A percentile compares a stretch with the other conserved stretches of the same genome.
Evolutionary conservation across 1,140 invertebrate genomes (phyloP).

Genomic region (Pseudobourletiella spinata): DNA sequence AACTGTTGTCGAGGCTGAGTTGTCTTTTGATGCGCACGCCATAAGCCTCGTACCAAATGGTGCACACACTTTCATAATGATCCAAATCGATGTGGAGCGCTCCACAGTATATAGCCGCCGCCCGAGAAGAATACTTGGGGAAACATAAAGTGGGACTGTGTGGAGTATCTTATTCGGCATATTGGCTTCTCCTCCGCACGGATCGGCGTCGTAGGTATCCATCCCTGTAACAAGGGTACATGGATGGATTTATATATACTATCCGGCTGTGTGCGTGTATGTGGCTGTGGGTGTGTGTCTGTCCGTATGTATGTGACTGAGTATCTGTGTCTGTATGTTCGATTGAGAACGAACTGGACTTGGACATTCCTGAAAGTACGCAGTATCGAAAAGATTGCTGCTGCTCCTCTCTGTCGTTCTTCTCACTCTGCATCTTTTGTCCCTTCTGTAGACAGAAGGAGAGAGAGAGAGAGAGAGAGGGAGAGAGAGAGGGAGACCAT

Average conservation of each 20-base stretch:
- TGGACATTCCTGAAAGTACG: no score
- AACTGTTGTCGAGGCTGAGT: slow-evolving; percentile 8
- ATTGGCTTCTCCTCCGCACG: no score
- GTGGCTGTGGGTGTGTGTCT: no score
- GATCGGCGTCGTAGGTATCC: no score
- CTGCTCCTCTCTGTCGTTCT: slow-evolving; percentile 1
- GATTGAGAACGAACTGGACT: no score
- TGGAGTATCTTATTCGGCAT: no score
- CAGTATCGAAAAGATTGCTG: slow-evolving; percentile 13
- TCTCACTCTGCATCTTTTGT: background rate
- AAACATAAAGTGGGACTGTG: slow-evolving; percentile 28
- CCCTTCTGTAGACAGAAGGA: background rate
- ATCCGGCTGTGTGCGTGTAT: no score
- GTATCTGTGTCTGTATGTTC: no score
- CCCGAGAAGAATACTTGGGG: slow-evolving; percentile 23
- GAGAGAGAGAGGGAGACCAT: slow-evolving; percentile 12
- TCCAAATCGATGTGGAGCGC: slow-evolving; percentile 27
- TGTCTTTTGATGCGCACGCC: slow-evolving; percentile 16
- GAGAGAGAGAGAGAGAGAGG: background rate
- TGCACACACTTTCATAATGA: slow-evolving; percentile 23
- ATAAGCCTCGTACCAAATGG: slow-evolving; percentile 20
- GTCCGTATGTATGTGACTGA: no score
- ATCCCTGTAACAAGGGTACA: no score
- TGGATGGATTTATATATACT: no score
- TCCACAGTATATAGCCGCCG: no score